Conservation (phyloP, 2,797 vertebrate genomes). For the Chiropotes sagulatus region DNA sequence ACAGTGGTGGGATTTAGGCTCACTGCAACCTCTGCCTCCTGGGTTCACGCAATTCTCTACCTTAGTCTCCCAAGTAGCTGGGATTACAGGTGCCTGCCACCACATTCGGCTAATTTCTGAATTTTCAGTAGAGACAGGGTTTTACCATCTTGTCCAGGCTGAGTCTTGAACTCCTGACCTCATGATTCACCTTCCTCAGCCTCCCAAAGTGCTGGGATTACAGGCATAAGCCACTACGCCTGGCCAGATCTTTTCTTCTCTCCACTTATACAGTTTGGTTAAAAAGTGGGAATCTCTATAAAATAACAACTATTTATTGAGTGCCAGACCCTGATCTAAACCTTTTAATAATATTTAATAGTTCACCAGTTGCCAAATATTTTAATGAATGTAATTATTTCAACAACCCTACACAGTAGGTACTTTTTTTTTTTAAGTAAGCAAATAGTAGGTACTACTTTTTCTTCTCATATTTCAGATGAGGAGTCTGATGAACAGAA, state of each 20-base stretch:
- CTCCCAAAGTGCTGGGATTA: too few species aligned
- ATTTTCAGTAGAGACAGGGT: too few species aligned
- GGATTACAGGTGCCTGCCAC: too few species aligned
- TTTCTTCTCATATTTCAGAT: background rate
- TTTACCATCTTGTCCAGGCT: too few species aligned
- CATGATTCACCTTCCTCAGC: too few species aligned
- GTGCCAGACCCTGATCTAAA: background rate
- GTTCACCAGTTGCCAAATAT: background rate
- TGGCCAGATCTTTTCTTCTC: background rate
- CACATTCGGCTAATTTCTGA: too few species aligned
- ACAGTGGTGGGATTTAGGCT: too few species aligned
- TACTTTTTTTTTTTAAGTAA: background rate
- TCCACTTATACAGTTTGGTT: background rate
- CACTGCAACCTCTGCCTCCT: too few species aligned
- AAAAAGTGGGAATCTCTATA: conserved; percentile 1
- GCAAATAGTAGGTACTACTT: background rate
- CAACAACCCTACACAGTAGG: background rate
- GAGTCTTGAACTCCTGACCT: too few species aligned
- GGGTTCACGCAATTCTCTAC: too few species aligned
- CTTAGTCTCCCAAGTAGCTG: too few species aligned
- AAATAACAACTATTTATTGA: background rate
- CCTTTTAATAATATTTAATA: background rate
- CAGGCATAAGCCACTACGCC: too few species aligned
- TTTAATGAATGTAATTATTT: conserved; percentile 24
- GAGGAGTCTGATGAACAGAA: background rate